Evolutionary conservation across 2,113 vertebrate genomes (phyloP).

Genomic region (Podilymbus podiceps): DNA sequence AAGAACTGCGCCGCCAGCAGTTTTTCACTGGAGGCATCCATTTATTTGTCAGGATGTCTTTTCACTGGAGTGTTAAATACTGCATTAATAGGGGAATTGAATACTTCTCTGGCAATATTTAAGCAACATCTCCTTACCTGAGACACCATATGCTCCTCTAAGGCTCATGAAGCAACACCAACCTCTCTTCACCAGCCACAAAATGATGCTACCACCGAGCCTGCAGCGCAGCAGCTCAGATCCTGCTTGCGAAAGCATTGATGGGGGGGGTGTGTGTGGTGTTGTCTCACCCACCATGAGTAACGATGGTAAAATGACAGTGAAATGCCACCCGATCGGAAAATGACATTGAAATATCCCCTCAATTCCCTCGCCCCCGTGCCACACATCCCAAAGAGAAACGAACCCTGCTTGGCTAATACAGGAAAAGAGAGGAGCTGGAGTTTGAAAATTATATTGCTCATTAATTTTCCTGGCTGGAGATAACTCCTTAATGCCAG

Average conservation of each 20-base stretch:
- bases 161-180: not conserved
- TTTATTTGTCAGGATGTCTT: not conserved
- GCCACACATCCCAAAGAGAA: not conserved
- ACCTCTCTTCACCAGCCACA: not conserved
- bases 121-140: not conserved
- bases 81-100: not conserved
- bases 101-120: not conserved
- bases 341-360: rapidly evolving
- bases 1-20: not conserved
- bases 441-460: not conserved
- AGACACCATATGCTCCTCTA: not conserved
- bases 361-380: not conserved
- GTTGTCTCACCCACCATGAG: not conserved
- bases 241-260: not conserved
- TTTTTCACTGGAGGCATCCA: not conserved
- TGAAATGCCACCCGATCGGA: not conserved
- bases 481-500: not conserved
- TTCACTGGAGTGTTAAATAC: not conserved
- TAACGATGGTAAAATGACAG: not conserved
- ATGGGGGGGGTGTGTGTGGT: rapidly evolving
- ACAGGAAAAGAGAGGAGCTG: not conserved
- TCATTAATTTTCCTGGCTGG: not conserved
- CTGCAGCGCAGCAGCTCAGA: rapidly evolving
- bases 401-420: rapidly evolving
- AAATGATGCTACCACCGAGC: not conserved